Evolutionary conservation across 2,113 vertebrate species (phyloP).

Genomic region (Catharus bicknelli): DNA sequence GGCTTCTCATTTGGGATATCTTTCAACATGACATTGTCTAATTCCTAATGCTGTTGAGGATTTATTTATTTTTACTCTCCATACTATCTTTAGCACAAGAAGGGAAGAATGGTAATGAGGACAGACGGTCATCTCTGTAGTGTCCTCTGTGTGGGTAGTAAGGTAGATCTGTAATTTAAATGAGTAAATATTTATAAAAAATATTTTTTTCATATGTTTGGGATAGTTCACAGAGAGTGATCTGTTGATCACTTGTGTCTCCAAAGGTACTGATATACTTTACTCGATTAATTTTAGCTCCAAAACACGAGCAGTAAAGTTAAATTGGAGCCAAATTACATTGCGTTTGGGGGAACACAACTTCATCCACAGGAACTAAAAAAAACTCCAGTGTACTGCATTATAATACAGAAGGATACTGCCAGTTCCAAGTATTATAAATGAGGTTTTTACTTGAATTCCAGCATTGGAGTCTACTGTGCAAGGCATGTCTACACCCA

Average conservation of each 20-base stretch:
- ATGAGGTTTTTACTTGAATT: neutral
- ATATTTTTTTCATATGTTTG: rapidly evolving
- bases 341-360: neutral
- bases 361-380: rapidly evolving
- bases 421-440: neutral
- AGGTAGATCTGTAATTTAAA: neutral
- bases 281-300: neutral
- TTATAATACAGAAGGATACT: neutral
- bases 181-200: neutral
- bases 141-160: neutral
- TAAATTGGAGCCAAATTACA: rapidly evolving
- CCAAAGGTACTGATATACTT: neutral
- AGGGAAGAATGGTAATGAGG: conserved; percentile 19
- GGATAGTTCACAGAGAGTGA: neutral
- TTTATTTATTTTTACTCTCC: conserved; percentile 58
- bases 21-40: conserved; percentile 47
- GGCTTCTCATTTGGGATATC: neutral
- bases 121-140: neutral
- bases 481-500: rapidly evolving
- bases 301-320: neutral
- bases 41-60: conserved; percentile 51
- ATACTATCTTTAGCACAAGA: conserved; percentile 46
- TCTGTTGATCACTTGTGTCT: neutral
- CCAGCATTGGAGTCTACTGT: neutral
- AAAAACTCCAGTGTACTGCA: neutral